Percentiles rank a stretch among this genome's conserved stretches.
Evolutionary conservation across 2,113 vertebrate genomes (phyloP).

Genomic region (Dryoscopus gambensis): DNA sequence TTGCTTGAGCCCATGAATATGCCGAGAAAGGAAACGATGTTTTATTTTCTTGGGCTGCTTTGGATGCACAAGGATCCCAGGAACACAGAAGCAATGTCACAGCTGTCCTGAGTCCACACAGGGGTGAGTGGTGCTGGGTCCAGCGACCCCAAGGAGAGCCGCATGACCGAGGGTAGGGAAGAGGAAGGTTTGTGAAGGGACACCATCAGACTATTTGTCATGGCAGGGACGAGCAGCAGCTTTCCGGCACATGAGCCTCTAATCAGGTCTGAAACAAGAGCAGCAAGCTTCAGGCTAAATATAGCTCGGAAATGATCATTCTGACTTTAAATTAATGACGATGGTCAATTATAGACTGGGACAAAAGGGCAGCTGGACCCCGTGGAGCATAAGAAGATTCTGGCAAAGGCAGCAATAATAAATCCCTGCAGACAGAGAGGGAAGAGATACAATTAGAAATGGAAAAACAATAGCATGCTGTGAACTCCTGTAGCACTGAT

Average conservation of each 20-base stretch:
- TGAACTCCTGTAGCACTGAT: neutral
- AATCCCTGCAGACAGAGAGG: conserved; percentile 36
- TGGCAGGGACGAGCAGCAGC: neutral
- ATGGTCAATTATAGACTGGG: conserved; percentile 43
- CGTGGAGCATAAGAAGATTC: conserved; percentile 42
- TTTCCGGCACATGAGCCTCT: neutral
- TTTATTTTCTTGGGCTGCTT: neutral
- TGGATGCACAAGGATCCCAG: accelerated
- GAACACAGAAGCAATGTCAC: neutral
- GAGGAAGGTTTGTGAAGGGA: neutral
- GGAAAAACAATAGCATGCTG: conserved; percentile 40
- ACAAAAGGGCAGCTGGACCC: conserved; percentile 65
- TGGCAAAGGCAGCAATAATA: conserved; percentile 50
- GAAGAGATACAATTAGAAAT: conserved; percentile 57
- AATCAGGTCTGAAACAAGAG: conserved; percentile 37
- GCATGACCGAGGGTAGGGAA: accelerated
- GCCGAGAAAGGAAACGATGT: neutral
- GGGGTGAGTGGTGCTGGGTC: neutral
- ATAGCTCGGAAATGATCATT: conserved; percentile 30
- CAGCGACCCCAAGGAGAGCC: neutral
- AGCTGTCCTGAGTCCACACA: neutral
- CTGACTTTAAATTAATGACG: conserved; percentile 46
- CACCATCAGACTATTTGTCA: neutral
- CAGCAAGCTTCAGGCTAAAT: conserved; percentile 32
- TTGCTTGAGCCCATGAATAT: neutral